These are phyloP conservation scores for Macrochelys suwanniensis DNA, from an alignment of 2,797 vertebrate species.

Conservation along the genomic window DNA sequence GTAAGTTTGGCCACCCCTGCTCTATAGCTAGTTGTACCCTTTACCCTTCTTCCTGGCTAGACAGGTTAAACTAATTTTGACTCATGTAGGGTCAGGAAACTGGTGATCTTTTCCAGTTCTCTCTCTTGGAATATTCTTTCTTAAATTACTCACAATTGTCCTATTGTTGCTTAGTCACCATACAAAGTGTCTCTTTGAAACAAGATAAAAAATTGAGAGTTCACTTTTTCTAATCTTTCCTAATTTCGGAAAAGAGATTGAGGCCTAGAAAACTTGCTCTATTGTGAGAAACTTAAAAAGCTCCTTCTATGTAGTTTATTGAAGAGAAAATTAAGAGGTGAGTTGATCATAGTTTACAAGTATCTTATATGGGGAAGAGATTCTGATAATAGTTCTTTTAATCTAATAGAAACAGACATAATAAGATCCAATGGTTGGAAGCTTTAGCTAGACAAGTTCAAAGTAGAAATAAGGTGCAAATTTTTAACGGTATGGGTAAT, in stretches of 20 bases:
- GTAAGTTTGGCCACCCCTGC: too few relatives aligned
- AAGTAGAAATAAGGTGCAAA: not conserved
- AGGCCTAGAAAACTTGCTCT: not conserved
- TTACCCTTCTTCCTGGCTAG: slow-evolving; percentile 35
- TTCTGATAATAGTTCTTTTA: not conserved
- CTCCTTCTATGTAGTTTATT: not conserved
- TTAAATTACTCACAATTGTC: slow-evolving; percentile 16
- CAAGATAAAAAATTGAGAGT: not conserved
- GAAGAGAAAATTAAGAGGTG: not conserved
- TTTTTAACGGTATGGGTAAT: not conserved
- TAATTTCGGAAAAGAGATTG: not conserved
- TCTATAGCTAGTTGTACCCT: not conserved
- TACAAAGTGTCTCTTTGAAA: slow-evolving; percentile 7
- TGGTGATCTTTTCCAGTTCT: slow-evolving; percentile 22
- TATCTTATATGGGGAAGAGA: not conserved
- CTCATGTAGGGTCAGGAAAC: slow-evolving; percentile 49
- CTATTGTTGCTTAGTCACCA: not conserved
- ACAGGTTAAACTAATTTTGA: slow-evolving; percentile 19
- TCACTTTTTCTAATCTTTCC: not conserved
- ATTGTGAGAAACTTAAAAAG: not conserved
- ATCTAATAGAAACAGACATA: not conserved
- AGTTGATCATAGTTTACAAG: not conserved
- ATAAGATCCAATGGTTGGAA: not conserved
- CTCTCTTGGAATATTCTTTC: slow-evolving; percentile 33
- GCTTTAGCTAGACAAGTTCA: not conserved